These are phyloP conservation scores for Rambutsinella grinnellia DNA, from an alignment of 2,888 invertebrate species.

Conservation along the genomic window DNA sequence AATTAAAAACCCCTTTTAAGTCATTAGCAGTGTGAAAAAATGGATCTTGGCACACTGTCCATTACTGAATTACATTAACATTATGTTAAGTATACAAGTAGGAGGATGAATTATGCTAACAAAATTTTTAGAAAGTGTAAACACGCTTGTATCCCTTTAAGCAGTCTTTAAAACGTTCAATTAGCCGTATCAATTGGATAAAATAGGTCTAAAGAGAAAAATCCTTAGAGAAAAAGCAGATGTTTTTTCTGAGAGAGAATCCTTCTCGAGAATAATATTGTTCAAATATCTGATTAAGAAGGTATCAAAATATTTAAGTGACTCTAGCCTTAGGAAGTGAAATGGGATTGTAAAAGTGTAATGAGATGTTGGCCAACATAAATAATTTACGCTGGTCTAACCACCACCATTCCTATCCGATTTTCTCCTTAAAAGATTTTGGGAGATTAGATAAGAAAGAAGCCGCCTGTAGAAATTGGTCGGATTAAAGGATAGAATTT, in stretches of 20 bases:
- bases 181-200: slow-evolving; percentile 54
- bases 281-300: slow-evolving; percentile 16
- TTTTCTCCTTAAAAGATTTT: slow-evolving; percentile 26
- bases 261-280: no score
- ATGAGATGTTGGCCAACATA: slow-evolving; percentile 23
- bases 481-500: not conserved
- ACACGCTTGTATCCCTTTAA: slow-evolving; percentile 21
- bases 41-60: no score
- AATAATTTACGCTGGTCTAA: not conserved
- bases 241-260: no score
- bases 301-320: slow-evolving; percentile 41
- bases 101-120: slow-evolving; percentile 4
- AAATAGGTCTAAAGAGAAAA: slow-evolving; percentile 27
- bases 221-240: slow-evolving; percentile 38
- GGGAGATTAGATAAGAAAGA: slow-evolving; percentile 46
- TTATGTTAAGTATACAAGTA: not conserved
- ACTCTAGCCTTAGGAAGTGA: slow-evolving; percentile 10
- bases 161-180: slow-evolving; percentile 31
- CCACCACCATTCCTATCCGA: slow-evolving; percentile 12
- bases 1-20: slow-evolving; percentile 13
- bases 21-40: no score
- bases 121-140: slow-evolving; percentile 46
- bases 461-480: slow-evolving; percentile 28
- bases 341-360: slow-evolving; percentile 4
- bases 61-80: slow-evolving; percentile 1